These are phyloP conservation scores for Mylabris phalerata DNA, from an alignment of 1,140 invertebrate genomes.

Conservation along the genomic window DNA sequence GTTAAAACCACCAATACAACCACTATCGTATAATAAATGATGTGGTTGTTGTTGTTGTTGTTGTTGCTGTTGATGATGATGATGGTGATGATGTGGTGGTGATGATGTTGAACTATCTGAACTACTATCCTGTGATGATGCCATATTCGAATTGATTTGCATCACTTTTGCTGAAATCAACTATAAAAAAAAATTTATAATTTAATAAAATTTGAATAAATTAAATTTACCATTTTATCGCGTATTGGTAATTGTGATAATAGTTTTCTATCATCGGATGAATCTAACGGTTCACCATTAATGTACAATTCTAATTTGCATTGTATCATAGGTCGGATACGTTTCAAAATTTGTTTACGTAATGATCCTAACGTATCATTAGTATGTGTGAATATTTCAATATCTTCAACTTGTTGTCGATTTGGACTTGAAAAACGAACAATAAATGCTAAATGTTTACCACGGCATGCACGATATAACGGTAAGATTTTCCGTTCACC, in stretches of 20 bases:
- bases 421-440: constrained; percentile 85
- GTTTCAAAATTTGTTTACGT: constrained; percentile 64
- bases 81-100: constrained; percentile 72
- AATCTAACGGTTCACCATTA: constrained; percentile 83
- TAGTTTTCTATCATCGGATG: constrained; percentile 80
- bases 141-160: constrained; percentile 72
- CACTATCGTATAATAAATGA: not conserved
- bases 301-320: constrained; percentile 85
- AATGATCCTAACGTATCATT: constrained; percentile 87
- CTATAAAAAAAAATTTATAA: constrained; percentile 41
- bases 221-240: constrained; percentile 76
- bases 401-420: constrained; percentile 76
- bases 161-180: constrained; percentile 79
- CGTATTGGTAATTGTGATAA: constrained; percentile 79
- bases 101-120: constrained; percentile 69
- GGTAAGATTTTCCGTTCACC: constrained; percentile 86
- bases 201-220: not conserved
- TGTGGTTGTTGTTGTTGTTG: not conserved
- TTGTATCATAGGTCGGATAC: constrained; percentile 67
- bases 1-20: constrained; percentile 21
- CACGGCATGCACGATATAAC: constrained; percentile 78
- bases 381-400: constrained; percentile 87
- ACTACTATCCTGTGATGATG: constrained; percentile 69
- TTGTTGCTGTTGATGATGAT: constrained; percentile 23
- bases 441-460: constrained; percentile 80